Evolutionary conservation across 2,113 vertebrate genomes (phyloP).

Genomic region (Amazona guildingii): DNA sequence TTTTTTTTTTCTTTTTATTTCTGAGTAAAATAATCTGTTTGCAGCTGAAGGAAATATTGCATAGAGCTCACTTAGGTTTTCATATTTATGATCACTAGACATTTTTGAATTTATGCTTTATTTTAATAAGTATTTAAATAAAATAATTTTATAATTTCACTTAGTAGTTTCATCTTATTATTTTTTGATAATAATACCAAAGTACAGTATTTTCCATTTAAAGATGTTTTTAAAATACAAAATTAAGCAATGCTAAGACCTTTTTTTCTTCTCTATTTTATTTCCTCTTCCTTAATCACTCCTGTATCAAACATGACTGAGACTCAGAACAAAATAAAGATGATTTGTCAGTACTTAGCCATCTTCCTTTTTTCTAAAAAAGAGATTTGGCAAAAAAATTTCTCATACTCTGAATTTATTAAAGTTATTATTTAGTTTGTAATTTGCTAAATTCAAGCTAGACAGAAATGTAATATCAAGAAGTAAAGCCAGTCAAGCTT

Average conservation of each 20-base stretch:
- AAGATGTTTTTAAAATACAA: background rate
- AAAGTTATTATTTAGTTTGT: background rate
- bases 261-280: background rate
- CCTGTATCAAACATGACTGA: background rate
- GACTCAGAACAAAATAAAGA: background rate
- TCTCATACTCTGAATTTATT: background rate
- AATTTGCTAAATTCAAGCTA: background rate
- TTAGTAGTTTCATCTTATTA: background rate
- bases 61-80: background rate
- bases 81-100: background rate
- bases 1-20: background rate
- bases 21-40: background rate
- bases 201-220: background rate
- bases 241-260: rapidly evolving
- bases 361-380: background rate
- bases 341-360: background rate
- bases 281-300: background rate
- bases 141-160: background rate
- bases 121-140: background rate
- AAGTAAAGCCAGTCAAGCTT: background rate
- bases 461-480: background rate
- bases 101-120: background rate
- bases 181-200: background rate
- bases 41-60: background rate
- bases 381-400: background rate